phyloP scores from a whole-genome alignment of 2,888 invertebrate genomes.

The Cetonia aurata region DNA sequence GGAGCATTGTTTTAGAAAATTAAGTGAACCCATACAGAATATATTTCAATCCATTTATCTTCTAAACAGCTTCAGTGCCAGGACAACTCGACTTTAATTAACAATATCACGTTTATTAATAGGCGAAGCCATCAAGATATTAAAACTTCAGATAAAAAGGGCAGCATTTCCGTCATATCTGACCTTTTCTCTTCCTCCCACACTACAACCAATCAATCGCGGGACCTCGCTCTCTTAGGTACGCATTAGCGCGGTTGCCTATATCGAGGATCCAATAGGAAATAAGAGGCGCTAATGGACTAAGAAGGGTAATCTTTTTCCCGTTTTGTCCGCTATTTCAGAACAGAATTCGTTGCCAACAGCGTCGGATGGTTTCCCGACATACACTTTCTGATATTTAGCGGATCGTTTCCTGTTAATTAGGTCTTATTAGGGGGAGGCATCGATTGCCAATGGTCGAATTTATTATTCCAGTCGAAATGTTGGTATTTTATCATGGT shows the following conservation, averaged over 20 bases:
- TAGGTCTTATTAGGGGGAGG: not conserved
- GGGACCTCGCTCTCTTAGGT: not conserved
- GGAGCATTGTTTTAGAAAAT: no score
- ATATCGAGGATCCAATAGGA: no score
- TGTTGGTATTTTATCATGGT: constrained; percentile 7
- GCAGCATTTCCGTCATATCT: constrained; percentile 2
- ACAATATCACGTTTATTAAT: no score
- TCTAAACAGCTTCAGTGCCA: no score
- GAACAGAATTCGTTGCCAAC: not conserved
- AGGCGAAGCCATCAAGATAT: not conserved
- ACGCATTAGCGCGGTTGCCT: not conserved
- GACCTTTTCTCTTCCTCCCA: constrained; percentile 10
- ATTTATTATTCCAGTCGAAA: constrained; percentile 24
- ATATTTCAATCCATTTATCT: no score
- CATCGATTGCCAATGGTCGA: not conserved
- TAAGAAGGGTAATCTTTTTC: constrained; percentile 12
- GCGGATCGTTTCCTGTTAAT: constrained; percentile 17
- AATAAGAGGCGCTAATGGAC: constrained; percentile 4
- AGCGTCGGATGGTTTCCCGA: not conserved
- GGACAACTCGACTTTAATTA: no score
- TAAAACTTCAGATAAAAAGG: not conserved
- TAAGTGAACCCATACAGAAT: no score
- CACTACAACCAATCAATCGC: constrained; percentile 4
- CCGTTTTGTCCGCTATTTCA: constrained; percentile 18
- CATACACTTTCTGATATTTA: constrained; percentile 16